Evolutionary conservation across 2,888 invertebrate species (phyloP), one percentile per base, ranked within the genome.

Genomic region (Cancer borealis): DNA sequence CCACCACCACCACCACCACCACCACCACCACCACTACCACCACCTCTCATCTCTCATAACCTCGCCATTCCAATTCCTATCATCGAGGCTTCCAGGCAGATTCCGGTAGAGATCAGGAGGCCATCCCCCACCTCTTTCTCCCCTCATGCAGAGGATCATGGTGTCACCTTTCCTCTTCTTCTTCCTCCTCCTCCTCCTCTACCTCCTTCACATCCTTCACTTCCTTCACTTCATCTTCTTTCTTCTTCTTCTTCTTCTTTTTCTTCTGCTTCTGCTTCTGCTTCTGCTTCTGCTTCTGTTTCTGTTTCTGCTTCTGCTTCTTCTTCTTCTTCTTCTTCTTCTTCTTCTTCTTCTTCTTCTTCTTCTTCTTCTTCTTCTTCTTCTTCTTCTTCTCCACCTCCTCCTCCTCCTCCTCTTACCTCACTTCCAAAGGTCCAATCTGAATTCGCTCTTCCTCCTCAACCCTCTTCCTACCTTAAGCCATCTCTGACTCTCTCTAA

Each of bases 51-150:
- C 89, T 49, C 89, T 89, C 89, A 89, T 89, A 89, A 89, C 90
- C 90, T 49, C 66, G 30, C 90, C 90, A 90, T 90, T 90, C 90
- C 90, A 90, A 90, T 90, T 49, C 54, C 90, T 90, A 90, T 90
- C 90, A 90, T 30, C 54, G n/a, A 46, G 54, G 90, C 90, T 90
- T 90, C 46, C 46, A 49, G 45, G 90, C 30, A 46, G 90, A 90
- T 90, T 60, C 90, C 49, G 17, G 45, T 21, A 17, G 54, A 90
- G 90, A 90, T 49, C 90, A 54, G 49, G 26, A 21, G 26, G 88
- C 88, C 30, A 88, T 88, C 10, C 39, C 88, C 39, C 90, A n/a
- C 90, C 66, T 66, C 66, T 66, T 90, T 26, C 88, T 60, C 89
- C 46, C 89, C 90, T 90, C 90, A 26, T 90, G n/a, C 49, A 30